phyloP scores from a whole-genome alignment of 1,140 invertebrate species.

The Cheumatopsyche charites region DNA sequence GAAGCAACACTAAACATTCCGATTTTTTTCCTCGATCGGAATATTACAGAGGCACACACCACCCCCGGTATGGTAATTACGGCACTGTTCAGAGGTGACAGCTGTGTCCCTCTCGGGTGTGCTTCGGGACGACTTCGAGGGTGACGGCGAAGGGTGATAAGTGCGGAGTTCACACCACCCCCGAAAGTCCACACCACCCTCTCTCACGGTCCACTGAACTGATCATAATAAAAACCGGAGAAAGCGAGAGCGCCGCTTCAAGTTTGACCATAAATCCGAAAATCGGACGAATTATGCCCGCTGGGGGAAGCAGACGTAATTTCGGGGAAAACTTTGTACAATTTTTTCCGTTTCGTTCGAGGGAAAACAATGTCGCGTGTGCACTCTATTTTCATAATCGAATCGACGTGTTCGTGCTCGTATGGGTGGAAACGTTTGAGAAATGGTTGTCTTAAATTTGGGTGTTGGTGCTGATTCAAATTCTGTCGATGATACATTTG shows the following conservation, averaged over 20 bases:
- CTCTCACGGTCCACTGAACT: conserved; percentile 63
- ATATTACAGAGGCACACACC: background rate
- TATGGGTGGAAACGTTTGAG: no score
- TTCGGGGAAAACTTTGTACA: no score
- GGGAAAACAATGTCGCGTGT: conserved; percentile 7
- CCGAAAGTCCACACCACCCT: conserved; percentile 34
- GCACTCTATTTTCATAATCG: background rate
- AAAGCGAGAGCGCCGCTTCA: conserved; percentile 46
- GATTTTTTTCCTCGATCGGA: no score
- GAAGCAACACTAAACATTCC: no score
- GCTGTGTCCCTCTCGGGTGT: conserved; percentile 39
- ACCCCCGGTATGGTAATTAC: conserved; percentile 21
- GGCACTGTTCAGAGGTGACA: conserved; percentile 39
- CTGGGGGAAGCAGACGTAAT: conserved; percentile 25
- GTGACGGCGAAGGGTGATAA: conserved; percentile 35
- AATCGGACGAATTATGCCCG: conserved; percentile 43
- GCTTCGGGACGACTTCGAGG: conserved; percentile 22
- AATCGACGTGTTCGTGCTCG: background rate
- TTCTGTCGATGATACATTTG: no score
- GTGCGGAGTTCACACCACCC: conserved; percentile 39
- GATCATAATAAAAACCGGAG: conserved; percentile 63
- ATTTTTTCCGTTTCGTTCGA: conserved; percentile 1
- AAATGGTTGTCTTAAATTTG: no score
- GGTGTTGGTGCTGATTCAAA: no score
- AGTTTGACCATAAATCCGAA: conserved; percentile 64